Evolutionary conservation across 2,888 invertebrate species (phyloP).

Genomic region (Lepidochrysops patricia): DNA sequence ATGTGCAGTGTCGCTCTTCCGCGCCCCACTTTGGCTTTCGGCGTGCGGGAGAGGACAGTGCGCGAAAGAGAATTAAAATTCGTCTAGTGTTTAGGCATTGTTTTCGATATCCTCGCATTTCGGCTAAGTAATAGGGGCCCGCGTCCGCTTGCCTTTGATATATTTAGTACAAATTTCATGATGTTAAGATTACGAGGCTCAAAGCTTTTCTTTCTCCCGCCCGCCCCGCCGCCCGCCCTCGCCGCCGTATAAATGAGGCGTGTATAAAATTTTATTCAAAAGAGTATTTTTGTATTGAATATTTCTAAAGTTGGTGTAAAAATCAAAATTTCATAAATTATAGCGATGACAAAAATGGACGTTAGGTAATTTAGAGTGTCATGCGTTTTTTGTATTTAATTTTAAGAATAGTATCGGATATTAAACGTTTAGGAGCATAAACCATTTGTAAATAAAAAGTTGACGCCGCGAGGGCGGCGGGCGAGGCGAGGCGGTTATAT

Average conservation of each 20-base stretch:
- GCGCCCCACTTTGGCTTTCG: slow-evolving; percentile 18
- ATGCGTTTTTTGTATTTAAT: slow-evolving; percentile 76
- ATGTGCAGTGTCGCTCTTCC: slow-evolving; percentile 35
- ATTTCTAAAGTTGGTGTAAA: slow-evolving; percentile 77
- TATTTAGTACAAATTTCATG: slow-evolving; percentile 75
- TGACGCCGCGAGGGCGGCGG: slow-evolving; percentile 42
- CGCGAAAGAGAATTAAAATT: slow-evolving; percentile 40
- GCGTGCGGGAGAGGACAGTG: slow-evolving; percentile 11
- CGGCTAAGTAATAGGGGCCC: slow-evolving; percentile 69
- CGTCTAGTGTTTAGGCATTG: slow-evolving; percentile 70
- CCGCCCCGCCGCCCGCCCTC: slow-evolving; percentile 50
- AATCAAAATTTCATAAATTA: slow-evolving; percentile 76
- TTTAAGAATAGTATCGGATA: slow-evolving; percentile 77
- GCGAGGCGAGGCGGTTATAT: slow-evolving; percentile 55
- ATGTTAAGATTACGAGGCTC: slow-evolving; percentile 74
- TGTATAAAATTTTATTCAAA: slow-evolving; percentile 75
- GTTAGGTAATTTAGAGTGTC: slow-evolving; percentile 73
- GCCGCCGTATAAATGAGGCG: slow-evolving; percentile 60
- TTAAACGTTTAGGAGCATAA: slow-evolving; percentile 81
- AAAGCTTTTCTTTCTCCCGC: slow-evolving; percentile 70
- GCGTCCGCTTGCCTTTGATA: slow-evolving; percentile 69
- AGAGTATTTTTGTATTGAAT: slow-evolving; percentile 77
- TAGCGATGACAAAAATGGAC: slow-evolving; percentile 67
- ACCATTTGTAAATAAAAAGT: slow-evolving; percentile 80
- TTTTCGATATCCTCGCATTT: slow-evolving; percentile 74